phyloP scores from a whole-genome alignment of 2,888 invertebrate genomes.

The Tribolium freemani region DNA sequence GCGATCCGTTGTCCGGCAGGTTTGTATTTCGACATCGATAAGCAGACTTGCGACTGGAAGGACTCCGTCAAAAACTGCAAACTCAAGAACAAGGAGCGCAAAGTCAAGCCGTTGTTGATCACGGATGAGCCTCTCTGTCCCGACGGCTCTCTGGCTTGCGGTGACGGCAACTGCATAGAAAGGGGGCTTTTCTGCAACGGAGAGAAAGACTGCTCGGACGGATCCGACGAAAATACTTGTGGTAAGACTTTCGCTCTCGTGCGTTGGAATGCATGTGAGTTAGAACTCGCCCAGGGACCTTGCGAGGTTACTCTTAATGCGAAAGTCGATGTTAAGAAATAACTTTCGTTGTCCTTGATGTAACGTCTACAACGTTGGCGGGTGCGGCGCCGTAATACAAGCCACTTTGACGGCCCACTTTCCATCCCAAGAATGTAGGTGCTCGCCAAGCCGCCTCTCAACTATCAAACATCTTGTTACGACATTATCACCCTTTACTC shows the following conservation, averaged over 20 bases:
- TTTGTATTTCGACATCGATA: constrained; percentile 93
- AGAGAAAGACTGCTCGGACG: constrained; percentile 89
- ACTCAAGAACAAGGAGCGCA: constrained; percentile 89
- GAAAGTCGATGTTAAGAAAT: constrained; percentile 63
- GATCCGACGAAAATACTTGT: constrained; percentile 92
- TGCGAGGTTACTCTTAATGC: constrained; percentile 59
- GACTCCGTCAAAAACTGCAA: constrained; percentile 95
- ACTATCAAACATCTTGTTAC: constrained; percentile 53
- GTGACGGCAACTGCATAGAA: constrained; percentile 89
- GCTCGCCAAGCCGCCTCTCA: constrained; percentile 45
- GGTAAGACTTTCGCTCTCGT: constrained; percentile 73
- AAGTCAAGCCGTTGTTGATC: constrained; percentile 87
- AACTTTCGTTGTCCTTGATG: constrained; percentile 65
- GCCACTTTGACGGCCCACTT: constrained; percentile 58
- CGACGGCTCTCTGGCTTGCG: constrained; percentile 89
- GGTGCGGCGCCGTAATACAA: constrained; percentile 54
- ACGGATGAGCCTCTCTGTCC: constrained; percentile 93
- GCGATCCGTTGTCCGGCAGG: constrained; percentile 94
- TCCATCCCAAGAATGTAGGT: constrained; percentile 52
- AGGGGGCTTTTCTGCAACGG: constrained; percentile 94
- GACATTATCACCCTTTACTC: constrained; percentile 52
- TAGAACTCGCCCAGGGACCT: constrained; percentile 49
- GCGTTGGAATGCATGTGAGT: constrained; percentile 52
- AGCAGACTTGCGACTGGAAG: constrained; percentile 96
- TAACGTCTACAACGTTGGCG: constrained; percentile 54